Conservation (phyloP, 2,797 vertebrate species). For the Adelosebastes latens region DNA sequence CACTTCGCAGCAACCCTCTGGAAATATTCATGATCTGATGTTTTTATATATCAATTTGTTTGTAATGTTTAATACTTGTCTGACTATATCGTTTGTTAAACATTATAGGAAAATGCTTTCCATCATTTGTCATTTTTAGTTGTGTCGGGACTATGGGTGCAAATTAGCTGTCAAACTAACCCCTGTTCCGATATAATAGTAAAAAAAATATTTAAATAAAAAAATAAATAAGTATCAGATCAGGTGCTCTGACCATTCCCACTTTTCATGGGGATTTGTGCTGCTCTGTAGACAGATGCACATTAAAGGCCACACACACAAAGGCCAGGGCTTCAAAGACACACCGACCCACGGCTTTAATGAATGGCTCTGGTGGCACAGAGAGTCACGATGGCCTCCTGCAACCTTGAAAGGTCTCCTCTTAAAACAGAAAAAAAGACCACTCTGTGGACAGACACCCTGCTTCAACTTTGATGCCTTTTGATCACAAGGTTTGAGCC, state of each 20-base stretch:
- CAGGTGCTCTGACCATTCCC: neutral
- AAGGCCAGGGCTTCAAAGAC: slow-evolving; percentile 80
- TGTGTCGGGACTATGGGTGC: neutral
- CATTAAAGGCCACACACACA: slow-evolving; percentile 66
- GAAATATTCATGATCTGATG: neutral
- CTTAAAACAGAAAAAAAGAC: slow-evolving; percentile 41
- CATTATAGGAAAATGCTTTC: neutral
- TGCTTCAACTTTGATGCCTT: slow-evolving; percentile 62
- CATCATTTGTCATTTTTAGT: neutral
- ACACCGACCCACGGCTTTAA: slow-evolving; percentile 60
- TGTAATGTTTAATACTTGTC: too few species aligned
- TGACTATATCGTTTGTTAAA: too few species aligned
- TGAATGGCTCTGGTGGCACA: slow-evolving; percentile 69
- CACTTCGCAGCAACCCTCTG: neutral
- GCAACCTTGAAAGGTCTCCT: slow-evolving; percentile 63
- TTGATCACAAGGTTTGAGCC: slow-evolving; percentile 38
- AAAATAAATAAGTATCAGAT: neutral
- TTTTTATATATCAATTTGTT: too few species aligned
- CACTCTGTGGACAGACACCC: slow-evolving; percentile 10
- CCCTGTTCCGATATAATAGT: too few species aligned
- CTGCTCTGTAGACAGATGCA: slow-evolving; percentile 51
- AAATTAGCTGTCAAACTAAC: neutral
- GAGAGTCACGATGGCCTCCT: slow-evolving; percentile 49
- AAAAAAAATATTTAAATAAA: neutral
- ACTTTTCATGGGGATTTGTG: neutral